These are phyloP conservation scores for Epistrophella euchroma DNA, from an alignment of 2,888 invertebrate genomes.

Conservation along the genomic window DNA sequence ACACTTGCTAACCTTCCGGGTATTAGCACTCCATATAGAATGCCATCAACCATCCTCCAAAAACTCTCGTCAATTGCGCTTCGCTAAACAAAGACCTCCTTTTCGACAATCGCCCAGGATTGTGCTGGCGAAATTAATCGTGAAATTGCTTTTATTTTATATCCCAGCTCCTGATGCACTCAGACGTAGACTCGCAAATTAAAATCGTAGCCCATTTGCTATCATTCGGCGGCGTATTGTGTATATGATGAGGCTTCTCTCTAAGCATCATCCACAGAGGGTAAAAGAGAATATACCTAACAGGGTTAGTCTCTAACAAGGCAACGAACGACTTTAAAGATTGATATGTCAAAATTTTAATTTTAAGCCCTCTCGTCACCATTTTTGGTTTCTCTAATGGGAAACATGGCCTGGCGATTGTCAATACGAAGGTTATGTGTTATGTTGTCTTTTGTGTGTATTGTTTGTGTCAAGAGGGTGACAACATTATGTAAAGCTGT, in stretches of 20 bases:
- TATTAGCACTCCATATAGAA: conserved; percentile 33
- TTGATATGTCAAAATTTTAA: conserved; percentile 72
- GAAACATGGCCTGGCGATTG: not conserved
- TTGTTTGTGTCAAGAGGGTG: conserved; percentile 49
- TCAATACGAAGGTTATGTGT: conserved; percentile 29
- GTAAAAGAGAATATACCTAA: conserved; percentile 10
- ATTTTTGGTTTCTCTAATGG: conserved; percentile 9
- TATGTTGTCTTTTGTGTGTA: conserved; percentile 1
- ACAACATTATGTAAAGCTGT: conserved; percentile 50
- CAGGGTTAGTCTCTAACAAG: conserved; percentile 50
- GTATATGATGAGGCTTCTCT: not conserved
- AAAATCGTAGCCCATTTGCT: conserved; percentile 55
- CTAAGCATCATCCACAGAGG: conserved; percentile 30
- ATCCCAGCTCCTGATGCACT: conserved; percentile 67
- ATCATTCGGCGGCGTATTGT: not conserved
- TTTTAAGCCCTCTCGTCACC: conserved; percentile 44
- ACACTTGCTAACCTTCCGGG: conserved; percentile 34
- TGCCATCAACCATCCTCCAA: conserved; percentile 10
- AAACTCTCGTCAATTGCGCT: conserved; percentile 55
- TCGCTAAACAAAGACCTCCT: conserved; percentile 65
- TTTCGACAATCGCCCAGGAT: conserved; percentile 65
- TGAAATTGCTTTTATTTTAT: conserved; percentile 73
- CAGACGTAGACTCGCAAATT: conserved; percentile 71
- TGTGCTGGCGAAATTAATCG: conserved; percentile 75
- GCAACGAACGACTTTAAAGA: conserved; percentile 58